These are phyloP conservation scores for Solenodon paradoxus DNA, from an alignment of 2,113 vertebrate genomes.

Conservation along the genomic window DNA sequence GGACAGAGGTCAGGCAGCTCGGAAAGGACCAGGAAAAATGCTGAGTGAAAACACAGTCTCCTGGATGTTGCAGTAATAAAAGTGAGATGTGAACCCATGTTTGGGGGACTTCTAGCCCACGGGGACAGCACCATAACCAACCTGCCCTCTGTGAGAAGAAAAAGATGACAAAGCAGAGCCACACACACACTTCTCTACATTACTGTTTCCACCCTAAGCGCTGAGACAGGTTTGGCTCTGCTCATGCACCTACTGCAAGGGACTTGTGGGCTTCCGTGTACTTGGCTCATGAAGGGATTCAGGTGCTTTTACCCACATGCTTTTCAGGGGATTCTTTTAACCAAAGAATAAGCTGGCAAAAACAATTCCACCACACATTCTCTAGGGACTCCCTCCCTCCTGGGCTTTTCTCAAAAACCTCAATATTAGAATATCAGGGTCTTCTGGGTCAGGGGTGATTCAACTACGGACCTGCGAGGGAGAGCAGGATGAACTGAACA, in stretches of 20 bases:
- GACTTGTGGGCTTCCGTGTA: background rate
- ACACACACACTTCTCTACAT: background rate
- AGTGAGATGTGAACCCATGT: background rate
- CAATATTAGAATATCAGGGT: constrained; percentile 27
- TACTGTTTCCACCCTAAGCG: no score
- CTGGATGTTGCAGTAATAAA: accelerated
- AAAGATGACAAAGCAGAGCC: background rate
- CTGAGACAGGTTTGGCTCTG: no score
- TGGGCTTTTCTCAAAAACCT: background rate
- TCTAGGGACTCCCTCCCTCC: accelerated
- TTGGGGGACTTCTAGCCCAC: background rate
- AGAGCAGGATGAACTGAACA: constrained; percentile 26
- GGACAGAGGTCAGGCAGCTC: accelerated
- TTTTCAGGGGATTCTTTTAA: background rate
- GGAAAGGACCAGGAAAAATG: background rate
- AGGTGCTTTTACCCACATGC: background rate
- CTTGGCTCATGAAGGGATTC: background rate
- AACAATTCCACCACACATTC: background rate
- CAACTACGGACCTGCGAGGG: constrained; percentile 60
- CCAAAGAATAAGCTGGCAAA: background rate
- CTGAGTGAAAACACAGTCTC: background rate
- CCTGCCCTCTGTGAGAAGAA: background rate
- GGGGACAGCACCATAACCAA: background rate
- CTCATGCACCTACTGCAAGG: background rate
- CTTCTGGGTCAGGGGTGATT: constrained; percentile 54